Evolutionary conservation across 2,797 vertebrate species (phyloP), one percentile per base, ranked within the genome.

Genomic region (Fistularia commersonii): DNA sequence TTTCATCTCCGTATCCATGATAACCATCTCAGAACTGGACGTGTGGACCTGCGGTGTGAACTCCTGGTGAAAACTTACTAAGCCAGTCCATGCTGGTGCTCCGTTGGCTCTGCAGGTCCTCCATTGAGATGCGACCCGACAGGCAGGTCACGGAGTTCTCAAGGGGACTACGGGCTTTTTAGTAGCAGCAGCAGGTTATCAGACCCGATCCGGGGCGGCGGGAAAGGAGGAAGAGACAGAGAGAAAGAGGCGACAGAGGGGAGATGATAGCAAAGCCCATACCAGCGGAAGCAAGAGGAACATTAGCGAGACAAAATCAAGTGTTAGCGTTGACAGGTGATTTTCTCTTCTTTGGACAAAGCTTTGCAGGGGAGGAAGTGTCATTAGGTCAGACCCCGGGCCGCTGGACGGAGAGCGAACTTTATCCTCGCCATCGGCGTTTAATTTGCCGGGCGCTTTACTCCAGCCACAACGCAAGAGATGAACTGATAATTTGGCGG

Each of bases 81-180:
- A 96, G 94, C 94, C 95, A 96, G 93, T 94, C 96, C 93, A 93
- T 87, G 89, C 93, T 97, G 87, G 91, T 88, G 82, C 92, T 94
- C 87, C 89, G 91, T 66, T 87, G 92, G 79, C 86, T 88, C 81
- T 87, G 85, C 77, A 95, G 83, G 69, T 94, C 92, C 79, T 96
- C 94, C 12, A 95, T 92, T 69, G 90, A 79, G 43, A 91, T 91
- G 86, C 82, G 92, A 64, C 91, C 90, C 62, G 93, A 93, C 79
- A 98, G 92, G 87, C 95, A 98, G 87, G 93, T 93, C 91, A 95
- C 87, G 37, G 95, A 96, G 87, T 81, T 97, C 88, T 94, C 93
- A 74, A 98, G 93, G 0, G 94, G 93, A 92, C 91, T 93, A 87
- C 92, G 92, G 60, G 93, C 96, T 97, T 49, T 92, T 92, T 88